Evolutionary conservation across 2,888 invertebrate species (phyloP).

Genomic region (Amblyjoppa fuscipennis): DNA sequence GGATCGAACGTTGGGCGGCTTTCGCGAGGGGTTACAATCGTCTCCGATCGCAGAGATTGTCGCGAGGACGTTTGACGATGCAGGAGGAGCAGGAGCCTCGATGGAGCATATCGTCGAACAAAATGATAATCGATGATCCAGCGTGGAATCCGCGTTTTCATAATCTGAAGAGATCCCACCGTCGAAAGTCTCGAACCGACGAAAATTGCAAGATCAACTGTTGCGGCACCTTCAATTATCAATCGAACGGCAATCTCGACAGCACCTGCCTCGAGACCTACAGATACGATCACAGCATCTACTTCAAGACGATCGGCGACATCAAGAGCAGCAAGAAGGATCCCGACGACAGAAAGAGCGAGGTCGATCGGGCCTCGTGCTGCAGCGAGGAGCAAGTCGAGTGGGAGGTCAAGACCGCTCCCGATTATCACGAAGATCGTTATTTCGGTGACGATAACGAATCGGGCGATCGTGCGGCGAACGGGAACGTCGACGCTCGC

Average conservation of each 20-base stretch:
- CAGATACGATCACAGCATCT: constrained; percentile 83
- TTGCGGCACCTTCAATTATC: constrained; percentile 80
- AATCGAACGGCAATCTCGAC: constrained; percentile 80
- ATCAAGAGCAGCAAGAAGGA: constrained; percentile 75
- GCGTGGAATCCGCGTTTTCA: constrained; percentile 74
- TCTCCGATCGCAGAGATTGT: constrained; percentile 77
- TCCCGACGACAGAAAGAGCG: constrained; percentile 43
- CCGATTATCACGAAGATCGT: constrained; percentile 14
- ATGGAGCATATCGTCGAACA: constrained; percentile 76
- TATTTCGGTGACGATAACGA: constrained; percentile 11
- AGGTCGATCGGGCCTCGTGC: constrained; percentile 59
- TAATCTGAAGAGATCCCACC: constrained; percentile 70
- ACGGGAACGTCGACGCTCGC: neutral
- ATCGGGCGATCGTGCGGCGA: neutral
- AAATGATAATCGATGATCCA: constrained; percentile 73
- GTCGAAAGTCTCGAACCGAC: constrained; percentile 71
- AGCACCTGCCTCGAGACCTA: constrained; percentile 81
- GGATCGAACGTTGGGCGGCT: constrained; percentile 82
- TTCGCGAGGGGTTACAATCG: constrained; percentile 82
- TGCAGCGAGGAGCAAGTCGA: constrained; percentile 72
- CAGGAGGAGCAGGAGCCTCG: constrained; percentile 73
- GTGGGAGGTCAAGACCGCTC: constrained; percentile 66
- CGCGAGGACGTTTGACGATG: constrained; percentile 78
- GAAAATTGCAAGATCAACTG: constrained; percentile 79
- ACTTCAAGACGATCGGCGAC: constrained; percentile 83